Base-by-base conservation (phyloP, 2,888 invertebrate genomes). In the Leptothorax acervorum region DNA sequence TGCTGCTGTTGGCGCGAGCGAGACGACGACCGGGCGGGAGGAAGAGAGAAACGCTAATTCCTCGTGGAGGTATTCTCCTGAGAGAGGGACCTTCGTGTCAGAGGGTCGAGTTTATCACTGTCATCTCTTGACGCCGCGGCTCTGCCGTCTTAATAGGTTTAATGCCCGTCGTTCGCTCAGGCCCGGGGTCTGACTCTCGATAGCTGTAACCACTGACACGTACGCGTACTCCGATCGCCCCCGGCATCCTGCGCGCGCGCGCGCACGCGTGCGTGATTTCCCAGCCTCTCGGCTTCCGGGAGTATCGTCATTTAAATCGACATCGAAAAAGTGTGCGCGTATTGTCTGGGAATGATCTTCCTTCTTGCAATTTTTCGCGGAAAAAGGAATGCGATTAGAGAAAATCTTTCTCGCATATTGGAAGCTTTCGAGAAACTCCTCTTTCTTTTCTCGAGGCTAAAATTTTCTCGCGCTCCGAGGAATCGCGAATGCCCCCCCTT, bases 41-140 rank as follows among this genome's bases (percentile, higher is more conserved):
- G 23, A 65, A 71, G 68, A 76, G 79, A 83, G 82, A 83, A 74
- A 86, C 86, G 86, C 75, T 86, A 86, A 90, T 88, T 88, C 86
- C 82, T 88, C 82, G 79, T 84, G 60, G 83, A 86, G 87, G 73
- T 87, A 85, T 62, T 75, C 86, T 65, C 57, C 62, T 62, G 71
- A 71, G 83, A 81, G 82, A 84, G 82, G 86, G 82, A 75, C 76
- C 83, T 84, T 82, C 85, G 90, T 92, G 92, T 91, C 93, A 90
- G 91, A 90, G 91, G 91, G 90, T 90, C 90, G 89, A 90, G 92
- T 92, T 93, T 93, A 93, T 93, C 93, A 92, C 92, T 92, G 93
- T 93, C 93, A 93, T 93, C 92, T 93, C 87, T 88, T 90, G 90
- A 92, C 90, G 91, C 85, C 89, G 87, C 71, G 83, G 87, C 90